phyloP scores from a whole-genome alignment of 1,140 invertebrate species.

The Drosophila tropicalis region DNA sequence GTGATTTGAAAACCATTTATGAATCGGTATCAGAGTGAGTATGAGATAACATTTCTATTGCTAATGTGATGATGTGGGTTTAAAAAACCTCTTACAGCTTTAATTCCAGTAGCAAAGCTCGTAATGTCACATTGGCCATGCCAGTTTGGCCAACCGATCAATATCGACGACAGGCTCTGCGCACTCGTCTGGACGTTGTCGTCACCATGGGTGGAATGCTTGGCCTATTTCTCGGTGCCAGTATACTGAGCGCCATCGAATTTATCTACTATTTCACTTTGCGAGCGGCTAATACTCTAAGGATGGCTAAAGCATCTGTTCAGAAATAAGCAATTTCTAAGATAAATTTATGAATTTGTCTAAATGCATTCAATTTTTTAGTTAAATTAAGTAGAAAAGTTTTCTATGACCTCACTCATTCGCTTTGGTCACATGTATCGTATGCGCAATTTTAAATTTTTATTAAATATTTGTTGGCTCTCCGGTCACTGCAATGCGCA shows the following conservation, averaged over 20 bases:
- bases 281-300: conserved; percentile 50
- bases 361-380: neutral
- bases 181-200: conserved; percentile 72
- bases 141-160: conserved; percentile 63
- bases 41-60: neutral
- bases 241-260: conserved; percentile 84
- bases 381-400: conserved; percentile 2
- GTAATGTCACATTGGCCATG: conserved; percentile 54
- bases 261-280: conserved; percentile 83
- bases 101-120: neutral
- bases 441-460: conserved; percentile 52
- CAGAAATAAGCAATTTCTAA: neutral
- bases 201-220: conserved; percentile 84
- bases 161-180: conserved; percentile 84
- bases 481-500: conserved; percentile 66
- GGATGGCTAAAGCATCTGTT: neutral
- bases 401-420: conserved; percentile 21
- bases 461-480: conserved; percentile 67
- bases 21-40: conserved; percentile 50
- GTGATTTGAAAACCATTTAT: conserved; percentile 81
- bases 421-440: conserved; percentile 19
- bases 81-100: conserved; percentile 5
- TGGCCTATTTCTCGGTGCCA: conserved; percentile 84
- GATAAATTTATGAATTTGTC: no score
- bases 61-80: neutral